phyloP scores from a whole-genome alignment of 1,140 invertebrate genomes.

The Meteorus sp. region DNA sequence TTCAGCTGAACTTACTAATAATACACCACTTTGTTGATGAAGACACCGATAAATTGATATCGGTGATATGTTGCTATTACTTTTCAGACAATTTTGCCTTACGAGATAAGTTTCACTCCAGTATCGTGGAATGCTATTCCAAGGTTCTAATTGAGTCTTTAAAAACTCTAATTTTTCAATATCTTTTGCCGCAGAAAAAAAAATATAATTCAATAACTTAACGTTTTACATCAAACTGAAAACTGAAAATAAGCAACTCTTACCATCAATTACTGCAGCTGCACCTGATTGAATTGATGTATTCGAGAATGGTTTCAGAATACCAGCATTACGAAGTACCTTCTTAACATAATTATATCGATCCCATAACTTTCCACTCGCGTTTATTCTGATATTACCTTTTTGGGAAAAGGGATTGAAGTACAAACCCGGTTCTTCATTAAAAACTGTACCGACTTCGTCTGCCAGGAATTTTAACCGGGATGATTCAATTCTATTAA shows the following conservation, averaged over 20 bases:
- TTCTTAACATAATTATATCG: background rate
- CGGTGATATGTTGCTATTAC: background rate
- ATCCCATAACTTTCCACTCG: background rate
- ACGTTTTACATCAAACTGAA: background rate
- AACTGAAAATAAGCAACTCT: background rate
- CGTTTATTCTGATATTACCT: background rate
- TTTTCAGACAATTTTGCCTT: background rate
- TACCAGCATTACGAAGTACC: background rate
- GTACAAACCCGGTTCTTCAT: background rate
- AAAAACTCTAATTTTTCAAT: background rate
- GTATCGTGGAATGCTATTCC: background rate
- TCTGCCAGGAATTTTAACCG: background rate
- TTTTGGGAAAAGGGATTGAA: background rate
- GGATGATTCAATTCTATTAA: background rate
- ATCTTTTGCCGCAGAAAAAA: background rate
- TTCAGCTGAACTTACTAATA: background rate
- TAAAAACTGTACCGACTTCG: background rate
- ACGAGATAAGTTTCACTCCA: background rate
- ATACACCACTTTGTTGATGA: background rate
- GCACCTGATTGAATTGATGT: background rate
- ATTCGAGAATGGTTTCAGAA: background rate
- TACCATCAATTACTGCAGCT: background rate
- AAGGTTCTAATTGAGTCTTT: background rate
- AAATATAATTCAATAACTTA: no score
- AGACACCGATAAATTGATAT: background rate